phyloP scores from a whole-genome alignment of 2,113 vertebrate species.

The Pollachius pollachius region DNA sequence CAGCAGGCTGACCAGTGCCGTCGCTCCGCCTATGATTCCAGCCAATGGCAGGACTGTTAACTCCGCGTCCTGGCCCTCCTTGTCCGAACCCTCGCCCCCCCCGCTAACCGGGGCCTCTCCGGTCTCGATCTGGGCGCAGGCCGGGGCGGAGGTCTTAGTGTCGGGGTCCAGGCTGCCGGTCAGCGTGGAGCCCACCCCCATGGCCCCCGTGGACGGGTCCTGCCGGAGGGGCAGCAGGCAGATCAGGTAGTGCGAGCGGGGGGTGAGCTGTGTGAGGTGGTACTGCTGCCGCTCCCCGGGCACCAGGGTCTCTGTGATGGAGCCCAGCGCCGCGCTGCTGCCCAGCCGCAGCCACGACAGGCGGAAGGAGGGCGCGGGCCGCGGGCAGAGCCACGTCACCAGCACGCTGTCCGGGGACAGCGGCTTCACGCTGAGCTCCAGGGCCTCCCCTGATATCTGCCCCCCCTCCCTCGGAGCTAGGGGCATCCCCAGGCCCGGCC shows the following conservation, averaged over 20 bases:
- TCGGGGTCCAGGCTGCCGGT: slow-evolving; percentile 70
- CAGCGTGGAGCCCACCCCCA: slow-evolving; percentile 58
- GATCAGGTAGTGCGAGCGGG: slow-evolving; percentile 87
- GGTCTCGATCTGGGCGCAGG: slow-evolving; percentile 88
- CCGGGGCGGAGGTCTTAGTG: slow-evolving; percentile 72
- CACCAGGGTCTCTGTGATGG: slow-evolving; percentile 90
- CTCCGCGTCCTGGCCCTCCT: slow-evolving; percentile 77
- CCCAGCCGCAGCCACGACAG: slow-evolving; percentile 89
- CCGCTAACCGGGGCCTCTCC: slow-evolving; percentile 72
- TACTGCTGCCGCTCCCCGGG: slow-evolving; percentile 87
- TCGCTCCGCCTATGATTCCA: slow-evolving; percentile 84
- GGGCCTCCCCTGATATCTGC: slow-evolving; percentile 70
- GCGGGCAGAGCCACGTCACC: slow-evolving; percentile 85
- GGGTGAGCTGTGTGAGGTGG: slow-evolving; percentile 77
- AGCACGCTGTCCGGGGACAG: slow-evolving; percentile 85
- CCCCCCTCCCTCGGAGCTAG: slow-evolving; percentile 80
- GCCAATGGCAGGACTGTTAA: slow-evolving; percentile 82
- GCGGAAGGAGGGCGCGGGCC: slow-evolving; percentile 81
- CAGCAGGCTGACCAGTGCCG: slow-evolving; percentile 84
- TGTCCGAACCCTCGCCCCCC: slow-evolving; percentile 74
- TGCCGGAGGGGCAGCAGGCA: slow-evolving; percentile 84
- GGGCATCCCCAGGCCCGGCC: slow-evolving; percentile 80
- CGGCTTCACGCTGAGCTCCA: slow-evolving; percentile 86
- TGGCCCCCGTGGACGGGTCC: slow-evolving; percentile 69
- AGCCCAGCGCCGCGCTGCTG: slow-evolving; percentile 81